Conservation (phyloP, 2,113 vertebrate species). For the Malaclemys terrapin region DNA sequence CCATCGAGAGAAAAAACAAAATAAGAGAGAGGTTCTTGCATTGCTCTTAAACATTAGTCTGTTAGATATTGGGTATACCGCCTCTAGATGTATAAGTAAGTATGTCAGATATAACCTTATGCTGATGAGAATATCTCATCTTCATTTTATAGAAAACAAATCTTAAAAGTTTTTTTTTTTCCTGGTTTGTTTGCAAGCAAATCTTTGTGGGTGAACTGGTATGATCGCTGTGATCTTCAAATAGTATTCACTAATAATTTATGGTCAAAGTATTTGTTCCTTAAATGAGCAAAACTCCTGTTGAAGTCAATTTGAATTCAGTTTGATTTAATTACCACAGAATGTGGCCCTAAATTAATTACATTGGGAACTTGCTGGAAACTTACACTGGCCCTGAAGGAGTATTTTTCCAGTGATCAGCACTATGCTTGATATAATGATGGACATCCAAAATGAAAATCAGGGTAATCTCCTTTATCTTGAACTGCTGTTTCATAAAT, state of each 20-base stretch:
- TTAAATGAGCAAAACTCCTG: not conserved
- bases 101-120: not conserved
- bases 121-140: not conserved
- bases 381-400: not conserved
- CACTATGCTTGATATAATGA: not conserved
- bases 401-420: not conserved
- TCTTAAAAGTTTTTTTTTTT: not conserved
- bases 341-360: not conserved
- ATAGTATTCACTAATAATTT: not conserved
- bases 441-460: not conserved
- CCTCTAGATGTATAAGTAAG: too few relatives aligned
- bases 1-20: not conserved
- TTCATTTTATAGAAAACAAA: not conserved
- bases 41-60: fast-evolving
- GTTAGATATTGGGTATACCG: fast-evolving
- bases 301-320: not conserved
- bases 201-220: not conserved
- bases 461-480: not conserved
- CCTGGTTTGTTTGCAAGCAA: not conserved
- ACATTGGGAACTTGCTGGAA: not conserved
- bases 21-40: not conserved
- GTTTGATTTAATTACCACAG: not conserved
- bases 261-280: not conserved
- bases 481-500: not conserved
- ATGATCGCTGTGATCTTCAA: not conserved